Base-by-base conservation (phyloP, 1,140 invertebrate species). In the Sycophaga agraensis region DNA sequence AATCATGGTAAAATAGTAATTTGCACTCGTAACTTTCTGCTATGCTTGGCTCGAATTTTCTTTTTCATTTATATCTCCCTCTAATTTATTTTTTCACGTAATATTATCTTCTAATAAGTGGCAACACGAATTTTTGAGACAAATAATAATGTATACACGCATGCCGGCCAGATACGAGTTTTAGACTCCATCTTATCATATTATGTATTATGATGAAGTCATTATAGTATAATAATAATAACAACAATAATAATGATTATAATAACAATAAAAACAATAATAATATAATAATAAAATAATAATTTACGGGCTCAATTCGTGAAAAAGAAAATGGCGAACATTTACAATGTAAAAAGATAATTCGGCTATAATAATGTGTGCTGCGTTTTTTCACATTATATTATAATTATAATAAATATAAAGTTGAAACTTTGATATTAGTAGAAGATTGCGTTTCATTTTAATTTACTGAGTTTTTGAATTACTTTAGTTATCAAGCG, bases 21-120 rank as follows among this genome's bases (percentile, higher is more conserved):
- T 19, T 53, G 28, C 40, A 16, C 46, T 55, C 46, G 45, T 31
- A 50, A 56, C 26, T 49, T 56, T 63, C 46, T 57, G 60, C 53
- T 63, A 57, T 39, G 59, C 50, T 55, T 60, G 11, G 17, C n/a
- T n/a, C n/a, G 12, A 43, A 34, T 45, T 46, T 34, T 46, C 2
- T 24, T 16, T 50, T 50, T 50, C 31, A 12, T 42, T 37, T 4
- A 28, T 19, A 9, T 22, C 14, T 56, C 19, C n/a, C n/a, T n/a
- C n/a, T n/a, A n/a, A n/a, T n/a, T n/a, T n/a, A n/a, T n/a, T n/a
- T n/a, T n/a, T n/a, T n/a, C n/a, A n/a, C n/a, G n/a, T n/a, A n/a
- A n/a, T 16, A 21, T 21, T 22, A 22, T 16, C 40, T 9, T 46
- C 17, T 17, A 26, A 1, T 28, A 54, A 24, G n/a, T 14, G 26